Evolutionary conservation across 2,113 vertebrate genomes (phyloP).

Genomic region (Sialia sialis): DNA sequence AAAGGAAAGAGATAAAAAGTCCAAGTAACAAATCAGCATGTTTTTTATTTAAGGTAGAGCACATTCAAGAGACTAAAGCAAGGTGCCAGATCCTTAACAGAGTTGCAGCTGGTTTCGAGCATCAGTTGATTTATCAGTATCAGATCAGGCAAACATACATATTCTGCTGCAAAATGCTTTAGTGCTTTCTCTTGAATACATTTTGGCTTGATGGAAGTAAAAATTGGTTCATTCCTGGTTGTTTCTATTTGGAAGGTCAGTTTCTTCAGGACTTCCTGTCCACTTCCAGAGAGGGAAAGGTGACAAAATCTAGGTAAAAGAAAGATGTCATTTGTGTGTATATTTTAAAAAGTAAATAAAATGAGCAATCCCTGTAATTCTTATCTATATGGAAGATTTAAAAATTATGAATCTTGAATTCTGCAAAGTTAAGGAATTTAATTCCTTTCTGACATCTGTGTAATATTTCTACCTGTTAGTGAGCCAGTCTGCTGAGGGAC

Average conservation of each 20-base stretch:
- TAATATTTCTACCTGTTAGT: background rate
- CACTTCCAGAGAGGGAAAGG: background rate
- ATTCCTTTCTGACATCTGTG: background rate
- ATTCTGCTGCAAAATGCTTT: background rate
- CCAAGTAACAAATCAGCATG: background rate
- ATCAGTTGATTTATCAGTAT: background rate
- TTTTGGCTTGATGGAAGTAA: background rate
- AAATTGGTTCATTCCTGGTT: background rate
- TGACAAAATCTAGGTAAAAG: background rate
- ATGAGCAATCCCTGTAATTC: background rate
- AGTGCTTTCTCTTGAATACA: background rate
- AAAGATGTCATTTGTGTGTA: background rate
- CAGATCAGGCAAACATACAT: background rate
- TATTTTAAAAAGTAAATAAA: background rate
- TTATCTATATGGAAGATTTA: background rate
- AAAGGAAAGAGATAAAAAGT: background rate
- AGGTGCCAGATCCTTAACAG: background rate
- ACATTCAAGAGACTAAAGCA: background rate
- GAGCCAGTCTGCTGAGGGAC: background rate
- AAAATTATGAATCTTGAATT: background rate
- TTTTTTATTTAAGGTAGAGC: background rate
- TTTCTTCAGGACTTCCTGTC: background rate
- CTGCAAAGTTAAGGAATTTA: background rate
- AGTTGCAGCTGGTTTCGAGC: background rate
- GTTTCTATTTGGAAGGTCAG: background rate